Evolutionary conservation across 1,140 invertebrate genomes (phyloP), one percentile per base, ranked within the genome.

Genomic region (Kradibia gibbosae): DNA sequence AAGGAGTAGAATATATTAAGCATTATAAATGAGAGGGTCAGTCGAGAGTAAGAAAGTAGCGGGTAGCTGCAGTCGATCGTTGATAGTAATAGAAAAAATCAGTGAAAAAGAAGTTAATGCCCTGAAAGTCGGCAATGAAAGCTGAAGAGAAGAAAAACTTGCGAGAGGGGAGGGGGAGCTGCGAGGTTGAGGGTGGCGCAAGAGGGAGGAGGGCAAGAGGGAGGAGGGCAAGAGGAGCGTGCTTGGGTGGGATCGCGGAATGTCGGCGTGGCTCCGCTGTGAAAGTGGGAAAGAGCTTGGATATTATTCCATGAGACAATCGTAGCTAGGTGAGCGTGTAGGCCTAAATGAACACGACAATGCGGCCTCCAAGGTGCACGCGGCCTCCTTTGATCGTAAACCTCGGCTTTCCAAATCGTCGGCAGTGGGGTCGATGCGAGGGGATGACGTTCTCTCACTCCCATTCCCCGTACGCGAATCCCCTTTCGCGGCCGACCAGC

Each of bases 401-500:
- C 70, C 48, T 65, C 42, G 71, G 39, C 72, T 74, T 80, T 80
- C 71, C 78, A 65, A 80, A 80, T 80, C 78, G 55, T 65, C 57
- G 78, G 82, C 83, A 20, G 60, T 42, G 70, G 72, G 84, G 81
- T 82, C 80, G 81, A 81, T 67, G 65, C 45, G 73, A 65, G 42
- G 82, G 83, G 80, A 84, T 82, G 82, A 78, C 77, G 80, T 78
- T 83, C 86, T 85, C 86, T 85, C 85, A 84, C 86, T 80, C 81
- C 31, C 85, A 78, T 70, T 79, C 57, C 11, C 53, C 25, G 25
- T 28, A 62, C 57, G 57, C 57, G 83, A 78, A 84, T 82, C 80
- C 77, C 65, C 85, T 85, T 72, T 50, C 42, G 67, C 36, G 36
- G 13, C 15, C 39, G 25, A 50, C n/a, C 17, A 17, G 8, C 62